Evolutionary conservation across 2,113 vertebrate genomes (phyloP), one percentile per base, ranked within the genome.

Genomic region (Chloroceryle aenea): DNA sequence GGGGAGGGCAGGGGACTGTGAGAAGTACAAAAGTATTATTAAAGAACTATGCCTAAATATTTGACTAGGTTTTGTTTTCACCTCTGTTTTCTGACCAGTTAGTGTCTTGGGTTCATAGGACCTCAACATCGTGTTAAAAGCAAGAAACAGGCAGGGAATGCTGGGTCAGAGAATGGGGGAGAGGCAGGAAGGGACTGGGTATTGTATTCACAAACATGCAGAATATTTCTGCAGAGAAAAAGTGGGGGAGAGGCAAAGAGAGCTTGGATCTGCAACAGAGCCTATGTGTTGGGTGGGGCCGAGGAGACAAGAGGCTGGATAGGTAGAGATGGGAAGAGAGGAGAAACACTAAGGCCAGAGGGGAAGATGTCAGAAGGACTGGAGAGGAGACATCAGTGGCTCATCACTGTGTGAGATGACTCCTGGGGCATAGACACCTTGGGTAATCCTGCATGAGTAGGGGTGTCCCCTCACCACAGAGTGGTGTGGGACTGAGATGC

Each of bases 71-170:
- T 88, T 82, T 75, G 2, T 16, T 76, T 80, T 9, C 59, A 6
- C 62, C 10, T 69, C 32, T 76, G 10, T 56, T 79, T 83, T 26
- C 43, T 38, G 19, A 64, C 10, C 5, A 1, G 12, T 55, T 71
- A 32, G 18, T 64, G 29, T 56, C 18, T 34, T 47, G 34, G 13
- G 9, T 52, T 79, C 29, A 7, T 50, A 55, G 2, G 5, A 56
- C 5, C 42, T n/a, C 66, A 79, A 10, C 34, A 58, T 36, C 38
- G 30, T 30, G 12, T 40, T 78, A 63, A 69, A 74, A 22, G 16
- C 11, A 56, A 34, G 68, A 73, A n/a, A 4, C 10, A 69, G 38
- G 26, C 0, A 0, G 4, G 3, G 4, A 8, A 22, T 36, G 22
- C 34, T 56, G 29, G 32, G 7, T 53, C 27, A 52, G 30, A 22